phyloP scores from a whole-genome alignment of 2,888 invertebrate species.

The Andricus quercusramuli region DNA sequence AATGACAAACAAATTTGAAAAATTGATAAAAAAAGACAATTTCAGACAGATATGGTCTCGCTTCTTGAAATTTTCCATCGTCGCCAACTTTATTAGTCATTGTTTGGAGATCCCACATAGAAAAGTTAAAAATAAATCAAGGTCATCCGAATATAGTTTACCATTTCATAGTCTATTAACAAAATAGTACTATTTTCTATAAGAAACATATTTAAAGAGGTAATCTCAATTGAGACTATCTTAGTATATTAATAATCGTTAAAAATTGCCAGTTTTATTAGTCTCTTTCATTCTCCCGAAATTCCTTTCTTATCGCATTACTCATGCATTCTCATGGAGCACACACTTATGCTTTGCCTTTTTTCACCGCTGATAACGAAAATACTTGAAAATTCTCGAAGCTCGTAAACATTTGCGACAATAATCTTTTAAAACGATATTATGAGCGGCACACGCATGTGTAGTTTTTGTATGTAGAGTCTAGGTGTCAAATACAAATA shows the following conservation, averaged over 20 bases:
- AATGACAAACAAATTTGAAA: too few relatives aligned
- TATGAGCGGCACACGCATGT: neutral
- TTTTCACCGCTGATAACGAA: constrained; percentile 5
- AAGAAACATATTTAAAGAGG: neutral
- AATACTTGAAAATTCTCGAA: constrained; percentile 7
- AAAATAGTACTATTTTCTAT: neutral
- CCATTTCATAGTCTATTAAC: neutral
- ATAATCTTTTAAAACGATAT: constrained; percentile 4
- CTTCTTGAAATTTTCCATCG: neutral
- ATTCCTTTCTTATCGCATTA: constrained; percentile 4
- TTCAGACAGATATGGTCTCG: too few relatives aligned
- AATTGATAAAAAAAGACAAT: too few relatives aligned
- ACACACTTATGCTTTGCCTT: neutral
- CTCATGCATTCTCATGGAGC: neutral
- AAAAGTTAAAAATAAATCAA: neutral
- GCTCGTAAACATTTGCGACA: constrained; percentile 8
- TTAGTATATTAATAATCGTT: neutral
- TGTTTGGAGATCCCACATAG: neutral
- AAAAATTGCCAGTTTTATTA: neutral
- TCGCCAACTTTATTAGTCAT: neutral
- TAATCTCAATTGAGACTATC: neutral
- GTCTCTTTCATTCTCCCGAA: neutral
- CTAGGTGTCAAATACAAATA: neutral
- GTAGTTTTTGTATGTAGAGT: neutral
- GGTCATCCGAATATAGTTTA: neutral